Percentiles rank a stretch among this genome's conserved stretches.
Evolutionary conservation across 2,888 invertebrate species (phyloP).

Genomic region (Pseudococcus longispinus): DNA sequence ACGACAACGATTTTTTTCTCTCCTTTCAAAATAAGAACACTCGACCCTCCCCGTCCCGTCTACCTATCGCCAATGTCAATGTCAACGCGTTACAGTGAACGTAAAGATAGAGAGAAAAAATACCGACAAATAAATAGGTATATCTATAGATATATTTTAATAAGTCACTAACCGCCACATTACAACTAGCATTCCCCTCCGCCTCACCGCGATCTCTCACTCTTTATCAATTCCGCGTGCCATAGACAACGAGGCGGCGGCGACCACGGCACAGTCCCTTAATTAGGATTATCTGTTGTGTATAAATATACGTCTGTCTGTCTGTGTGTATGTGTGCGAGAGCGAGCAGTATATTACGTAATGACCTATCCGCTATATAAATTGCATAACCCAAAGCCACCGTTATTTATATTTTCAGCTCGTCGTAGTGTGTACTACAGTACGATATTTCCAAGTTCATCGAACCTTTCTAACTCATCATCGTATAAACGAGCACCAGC

Average conservation of each 20-base stretch:
- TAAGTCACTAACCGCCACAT: neutral
- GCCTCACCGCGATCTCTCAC: neutral
- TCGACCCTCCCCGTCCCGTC: neutral
- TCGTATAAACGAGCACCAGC: neutral
- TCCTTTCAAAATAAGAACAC: neutral
- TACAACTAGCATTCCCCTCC: neutral
- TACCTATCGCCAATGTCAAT: neutral
- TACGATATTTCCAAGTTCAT: constrained; percentile 21
- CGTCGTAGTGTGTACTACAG: neutral
- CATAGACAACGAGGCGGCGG: neutral
- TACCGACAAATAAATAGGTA: neutral
- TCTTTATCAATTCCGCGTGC: neutral
- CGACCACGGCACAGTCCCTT: neutral
- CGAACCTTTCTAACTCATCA: neutral
- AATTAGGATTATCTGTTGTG: constrained; percentile 17
- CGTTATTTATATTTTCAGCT: constrained; percentile 43
- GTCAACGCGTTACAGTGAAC: neutral
- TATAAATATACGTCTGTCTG: neutral
- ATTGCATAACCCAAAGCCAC: constrained; percentile 41
- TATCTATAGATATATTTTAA: neutral
- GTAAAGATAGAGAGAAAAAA: neutral
- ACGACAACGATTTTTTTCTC: too few relatives aligned
- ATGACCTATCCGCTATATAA: constrained; percentile 29
- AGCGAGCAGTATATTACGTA: neutral
- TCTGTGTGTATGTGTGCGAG: neutral